Percentiles rank a stretch among this genome's conserved stretches.
These are phyloP conservation scores for Halocaridina rubra DNA, from an alignment of 2,888 invertebrate genomes.

Conservation along the genomic window DNA sequence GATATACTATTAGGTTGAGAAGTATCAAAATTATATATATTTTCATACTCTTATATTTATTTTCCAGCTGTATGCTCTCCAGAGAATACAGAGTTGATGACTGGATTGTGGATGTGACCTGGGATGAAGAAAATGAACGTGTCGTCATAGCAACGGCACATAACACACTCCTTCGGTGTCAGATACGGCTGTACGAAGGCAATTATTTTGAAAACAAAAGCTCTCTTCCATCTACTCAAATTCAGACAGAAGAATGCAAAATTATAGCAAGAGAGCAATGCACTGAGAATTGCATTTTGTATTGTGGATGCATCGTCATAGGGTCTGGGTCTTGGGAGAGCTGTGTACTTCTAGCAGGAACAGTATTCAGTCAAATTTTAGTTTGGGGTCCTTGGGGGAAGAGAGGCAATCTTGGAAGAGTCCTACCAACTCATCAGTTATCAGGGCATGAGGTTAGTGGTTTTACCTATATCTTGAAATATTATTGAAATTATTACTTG, in stretches of 20 bases:
- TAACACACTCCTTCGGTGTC: conserved; percentile 24
- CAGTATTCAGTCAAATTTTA: conserved; percentile 23
- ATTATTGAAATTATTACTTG: too few species aligned
- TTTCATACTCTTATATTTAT: too few species aligned
- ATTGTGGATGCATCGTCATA: conserved; percentile 28
- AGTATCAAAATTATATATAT: too few species aligned
- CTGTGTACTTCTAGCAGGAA: conserved; percentile 35
- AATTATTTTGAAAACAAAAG: background rate
- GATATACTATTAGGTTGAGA: too few species aligned
- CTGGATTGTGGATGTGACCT: conserved; percentile 50
- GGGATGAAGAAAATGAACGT: conserved; percentile 9
- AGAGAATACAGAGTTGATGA: conserved; percentile 33
- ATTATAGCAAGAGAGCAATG: conserved; percentile 15
- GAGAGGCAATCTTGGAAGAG: background rate
- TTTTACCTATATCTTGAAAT: too few species aligned
- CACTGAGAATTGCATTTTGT: conserved; percentile 30
- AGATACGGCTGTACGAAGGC: background rate
- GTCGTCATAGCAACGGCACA: conserved; percentile 28
- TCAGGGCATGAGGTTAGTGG: conserved; percentile 38
- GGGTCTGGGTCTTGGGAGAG: conserved; percentile 25
- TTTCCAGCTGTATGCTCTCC: conserved; percentile 12
- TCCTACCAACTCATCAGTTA: conserved; percentile 20
- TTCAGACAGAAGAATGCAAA: background rate
- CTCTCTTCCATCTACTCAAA: too few species aligned
- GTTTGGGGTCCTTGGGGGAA: conserved; percentile 38